Conservation (phyloP, 2,888 invertebrate species). For the Lissonota sp. region DNA sequence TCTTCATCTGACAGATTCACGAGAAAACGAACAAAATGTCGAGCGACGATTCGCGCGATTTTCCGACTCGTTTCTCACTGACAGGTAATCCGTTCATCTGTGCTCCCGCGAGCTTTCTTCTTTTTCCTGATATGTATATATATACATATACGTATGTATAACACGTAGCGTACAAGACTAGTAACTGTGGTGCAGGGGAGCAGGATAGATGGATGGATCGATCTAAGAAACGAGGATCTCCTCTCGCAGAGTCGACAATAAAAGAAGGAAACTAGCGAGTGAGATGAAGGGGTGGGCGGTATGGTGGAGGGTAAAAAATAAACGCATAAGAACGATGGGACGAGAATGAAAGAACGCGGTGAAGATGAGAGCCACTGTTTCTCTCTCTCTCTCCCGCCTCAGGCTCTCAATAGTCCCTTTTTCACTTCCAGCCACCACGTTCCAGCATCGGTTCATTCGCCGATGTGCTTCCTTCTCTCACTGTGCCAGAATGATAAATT, state of each 20-base stretch:
- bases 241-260: conserved; percentile 59
- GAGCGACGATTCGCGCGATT: conserved; percentile 59
- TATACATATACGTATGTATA: conserved; percentile 10
- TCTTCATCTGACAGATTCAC: conserved; percentile 35
- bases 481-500: conserved; percentile 78
- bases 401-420: conserved; percentile 54
- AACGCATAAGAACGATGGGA: conserved; percentile 33
- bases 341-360: conserved; percentile 62
- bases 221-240: conserved; percentile 65
- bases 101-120: conserved; percentile 31
- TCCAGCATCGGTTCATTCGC: conserved; percentile 51
- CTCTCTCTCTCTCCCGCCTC: conserved; percentile 40
- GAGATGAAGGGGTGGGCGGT: conserved; percentile 24
- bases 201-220: conserved; percentile 74
- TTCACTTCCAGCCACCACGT: conserved; percentile 55
- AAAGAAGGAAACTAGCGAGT: conserved; percentile 36
- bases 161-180: background rate
- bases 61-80: conserved; percentile 67
- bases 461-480: conserved; percentile 60
- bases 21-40: conserved; percentile 59
- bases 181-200: conserved; percentile 38
- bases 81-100: conserved; percentile 68
- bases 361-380: conserved; percentile 54
- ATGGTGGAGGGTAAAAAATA: conserved; percentile 34
- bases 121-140: conserved; percentile 6